Evolutionary conservation across 2,113 vertebrate species (phyloP).

Genomic region (Procavia capensis): DNA sequence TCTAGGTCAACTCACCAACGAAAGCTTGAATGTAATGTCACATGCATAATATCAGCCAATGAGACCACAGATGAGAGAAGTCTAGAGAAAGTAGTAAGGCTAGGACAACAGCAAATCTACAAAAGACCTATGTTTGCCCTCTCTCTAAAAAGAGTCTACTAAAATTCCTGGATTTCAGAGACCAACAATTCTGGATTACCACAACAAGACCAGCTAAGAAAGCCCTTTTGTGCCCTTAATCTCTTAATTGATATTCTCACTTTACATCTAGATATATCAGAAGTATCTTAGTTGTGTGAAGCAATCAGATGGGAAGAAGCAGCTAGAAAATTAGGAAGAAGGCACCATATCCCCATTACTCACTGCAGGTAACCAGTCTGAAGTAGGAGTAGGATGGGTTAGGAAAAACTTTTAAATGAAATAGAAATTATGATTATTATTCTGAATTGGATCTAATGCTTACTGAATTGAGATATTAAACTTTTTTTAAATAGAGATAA

Average conservation of each 20-base stretch:
- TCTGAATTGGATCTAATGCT: background rate
- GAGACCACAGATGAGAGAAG: background rate
- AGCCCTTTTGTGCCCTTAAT: background rate
- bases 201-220: background rate
- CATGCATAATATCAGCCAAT: background rate
- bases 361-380: background rate
- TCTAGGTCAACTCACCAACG: background rate
- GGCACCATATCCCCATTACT: background rate
- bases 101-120: rapidly evolving
- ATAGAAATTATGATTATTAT: background rate
- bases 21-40: background rate
- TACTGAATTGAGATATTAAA: background rate
- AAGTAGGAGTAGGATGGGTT: background rate
- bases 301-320: background rate
- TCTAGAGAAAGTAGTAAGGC: rapidly evolving
- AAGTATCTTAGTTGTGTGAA: background rate
- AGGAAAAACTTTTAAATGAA: background rate
- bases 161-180: background rate
- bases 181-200: background rate
- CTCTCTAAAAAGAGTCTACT: background rate
- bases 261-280: background rate
- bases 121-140: background rate
- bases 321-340: background rate
- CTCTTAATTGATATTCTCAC: background rate
- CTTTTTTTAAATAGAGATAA: background rate